Conservation (phyloP, 2,797 vertebrate species). For the Thamnophis elegans region DNA sequence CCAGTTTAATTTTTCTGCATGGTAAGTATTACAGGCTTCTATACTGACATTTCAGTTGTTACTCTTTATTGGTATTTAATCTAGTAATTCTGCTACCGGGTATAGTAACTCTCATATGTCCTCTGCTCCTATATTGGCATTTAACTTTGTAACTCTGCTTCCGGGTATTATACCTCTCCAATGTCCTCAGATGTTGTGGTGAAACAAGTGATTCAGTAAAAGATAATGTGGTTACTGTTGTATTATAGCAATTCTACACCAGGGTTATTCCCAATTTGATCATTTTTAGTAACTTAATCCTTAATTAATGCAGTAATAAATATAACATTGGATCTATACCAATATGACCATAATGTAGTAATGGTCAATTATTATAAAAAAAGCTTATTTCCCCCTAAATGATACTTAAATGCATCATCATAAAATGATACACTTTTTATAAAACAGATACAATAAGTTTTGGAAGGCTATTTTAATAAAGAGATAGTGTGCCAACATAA, state of each 20-base stretch:
- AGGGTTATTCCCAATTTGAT: not conserved
- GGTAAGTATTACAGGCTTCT: not conserved
- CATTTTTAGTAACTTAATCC: not conserved
- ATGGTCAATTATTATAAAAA: not conserved
- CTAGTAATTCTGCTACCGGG: not conserved
- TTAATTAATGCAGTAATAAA: not conserved
- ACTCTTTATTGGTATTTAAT: not conserved
- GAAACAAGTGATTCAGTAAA: not conserved
- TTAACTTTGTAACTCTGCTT: not conserved
- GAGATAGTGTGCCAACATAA: not conserved
- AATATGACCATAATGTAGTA: not conserved
- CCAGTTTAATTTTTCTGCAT: not conserved
- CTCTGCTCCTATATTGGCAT: not conserved
- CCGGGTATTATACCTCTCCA: not conserved
- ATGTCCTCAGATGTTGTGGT: not conserved
- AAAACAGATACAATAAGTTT: not conserved
- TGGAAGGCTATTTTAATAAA: not conserved
- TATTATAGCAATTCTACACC: not conserved
- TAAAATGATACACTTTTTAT: not conserved
- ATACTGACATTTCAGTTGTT: not conserved
- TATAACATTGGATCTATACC: not conserved
- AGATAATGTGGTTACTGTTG: not conserved
- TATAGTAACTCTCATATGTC: not conserved
- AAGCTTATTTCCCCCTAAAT: not conserved
- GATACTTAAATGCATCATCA: not conserved